Evolutionary conservation across 2,113 vertebrate genomes (phyloP).

Genomic region (Tragelaphus imberbis): DNA sequence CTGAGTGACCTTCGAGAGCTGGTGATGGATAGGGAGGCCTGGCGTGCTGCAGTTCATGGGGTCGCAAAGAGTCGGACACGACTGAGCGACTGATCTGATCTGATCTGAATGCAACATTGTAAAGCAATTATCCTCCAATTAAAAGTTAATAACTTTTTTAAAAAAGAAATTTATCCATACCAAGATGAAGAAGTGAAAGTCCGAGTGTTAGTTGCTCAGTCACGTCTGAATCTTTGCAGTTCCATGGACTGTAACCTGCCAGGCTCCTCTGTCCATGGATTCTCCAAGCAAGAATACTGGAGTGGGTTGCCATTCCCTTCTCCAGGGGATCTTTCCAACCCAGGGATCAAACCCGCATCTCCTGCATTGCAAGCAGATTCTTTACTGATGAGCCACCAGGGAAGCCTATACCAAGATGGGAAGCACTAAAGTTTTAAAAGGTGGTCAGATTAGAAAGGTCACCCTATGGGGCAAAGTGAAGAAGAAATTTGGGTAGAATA

Average conservation of each 20-base stretch:
- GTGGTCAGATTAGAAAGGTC: neutral
- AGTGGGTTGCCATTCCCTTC: neutral
- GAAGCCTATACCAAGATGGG: neutral
- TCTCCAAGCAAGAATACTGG: neutral
- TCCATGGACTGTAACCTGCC: neutral
- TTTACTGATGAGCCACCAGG: neutral
- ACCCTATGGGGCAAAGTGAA: neutral
- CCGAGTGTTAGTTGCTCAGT: neutral
- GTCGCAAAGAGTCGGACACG: too few species aligned
- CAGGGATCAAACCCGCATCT: rapidly evolving
- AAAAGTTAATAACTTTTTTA: neutral
- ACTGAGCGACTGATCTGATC: too few species aligned
- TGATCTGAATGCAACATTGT: neutral
- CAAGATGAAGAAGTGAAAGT: neutral
- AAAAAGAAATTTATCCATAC: neutral
- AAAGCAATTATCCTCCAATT: neutral
- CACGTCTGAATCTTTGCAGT: neutral
- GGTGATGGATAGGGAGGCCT: too few species aligned
- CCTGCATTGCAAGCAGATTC: neutral
- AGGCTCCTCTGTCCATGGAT: neutral
- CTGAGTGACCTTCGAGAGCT: too few species aligned
- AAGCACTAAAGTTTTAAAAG: neutral
- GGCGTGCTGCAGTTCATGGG: too few species aligned
- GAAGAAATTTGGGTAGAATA: neutral
- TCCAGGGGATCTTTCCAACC: neutral